phyloP scores from a whole-genome alignment of 2,888 invertebrate genomes.

The Epiblema foenella region DNA sequence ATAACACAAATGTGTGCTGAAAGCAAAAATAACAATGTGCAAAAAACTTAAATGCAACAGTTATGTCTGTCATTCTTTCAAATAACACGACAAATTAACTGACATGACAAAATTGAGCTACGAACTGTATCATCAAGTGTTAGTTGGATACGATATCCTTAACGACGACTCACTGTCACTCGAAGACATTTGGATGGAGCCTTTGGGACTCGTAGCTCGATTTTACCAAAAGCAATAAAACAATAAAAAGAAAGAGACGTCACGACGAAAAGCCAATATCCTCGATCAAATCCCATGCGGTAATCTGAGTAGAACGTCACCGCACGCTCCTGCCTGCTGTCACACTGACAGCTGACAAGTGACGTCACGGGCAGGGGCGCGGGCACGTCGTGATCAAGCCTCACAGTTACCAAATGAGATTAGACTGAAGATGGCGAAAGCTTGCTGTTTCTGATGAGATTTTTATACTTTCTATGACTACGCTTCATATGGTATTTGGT shows the following conservation, averaged over 20 bases:
- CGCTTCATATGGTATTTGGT: not conserved
- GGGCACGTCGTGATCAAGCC: slow-evolving; percentile 79
- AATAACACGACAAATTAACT: slow-evolving; percentile 8
- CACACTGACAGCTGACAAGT: slow-evolving; percentile 53
- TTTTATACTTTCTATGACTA: not conserved
- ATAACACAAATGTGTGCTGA: slow-evolving; percentile 66
- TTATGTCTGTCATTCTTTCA: slow-evolving; percentile 9
- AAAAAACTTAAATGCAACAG: slow-evolving; percentile 47
- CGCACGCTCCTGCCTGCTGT: slow-evolving; percentile 49
- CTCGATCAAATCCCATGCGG: slow-evolving; percentile 93
- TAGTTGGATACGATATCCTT: not conserved
- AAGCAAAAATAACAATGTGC: slow-evolving; percentile 68
- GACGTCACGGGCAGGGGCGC: slow-evolving; percentile 53
- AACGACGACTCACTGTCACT: too few relatives aligned
- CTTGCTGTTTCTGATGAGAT: slow-evolving; percentile 51
- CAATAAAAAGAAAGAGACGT: slow-evolving; percentile 66
- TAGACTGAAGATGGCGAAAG: slow-evolving; percentile 88
- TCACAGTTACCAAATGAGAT: slow-evolving; percentile 99
- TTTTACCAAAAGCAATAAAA: slow-evolving; percentile 45
- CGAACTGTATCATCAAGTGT: not conserved
- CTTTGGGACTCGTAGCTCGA: too few relatives aligned
- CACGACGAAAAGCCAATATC: slow-evolving; percentile 77
- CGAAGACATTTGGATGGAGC: not conserved
- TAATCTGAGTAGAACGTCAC: slow-evolving; percentile 89
- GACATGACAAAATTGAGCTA: slow-evolving; percentile 20